Percentiles rank a stretch among this genome's conserved stretches.
Conservation (phyloP, 2,113 vertebrate genomes). For the Sylvilagus bachmani region DNA sequence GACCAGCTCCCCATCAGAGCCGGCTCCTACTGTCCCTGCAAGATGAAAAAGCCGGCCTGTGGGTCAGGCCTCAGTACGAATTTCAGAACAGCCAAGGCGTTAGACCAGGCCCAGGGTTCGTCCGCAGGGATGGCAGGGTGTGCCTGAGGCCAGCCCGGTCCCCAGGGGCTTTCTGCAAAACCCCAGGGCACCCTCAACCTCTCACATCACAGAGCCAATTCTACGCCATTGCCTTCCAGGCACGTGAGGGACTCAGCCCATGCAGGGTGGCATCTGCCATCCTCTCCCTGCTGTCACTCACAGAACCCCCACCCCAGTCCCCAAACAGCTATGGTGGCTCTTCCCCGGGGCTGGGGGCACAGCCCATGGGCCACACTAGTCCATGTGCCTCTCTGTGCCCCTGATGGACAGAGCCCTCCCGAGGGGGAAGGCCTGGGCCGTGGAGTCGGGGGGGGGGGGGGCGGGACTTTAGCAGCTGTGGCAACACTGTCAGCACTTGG, state of each 20-base stretch:
- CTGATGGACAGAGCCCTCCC: too few relatives aligned
- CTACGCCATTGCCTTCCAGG: background rate
- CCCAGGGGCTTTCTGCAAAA: background rate
- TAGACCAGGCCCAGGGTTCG: background rate
- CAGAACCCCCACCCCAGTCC: background rate
- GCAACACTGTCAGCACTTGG: background rate
- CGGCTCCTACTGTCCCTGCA: background rate
- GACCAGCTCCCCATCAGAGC: background rate
- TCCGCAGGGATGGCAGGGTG: accelerated
- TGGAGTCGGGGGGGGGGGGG: background rate
- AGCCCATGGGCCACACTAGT: background rate
- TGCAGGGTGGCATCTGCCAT: background rate
- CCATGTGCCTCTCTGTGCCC: background rate
- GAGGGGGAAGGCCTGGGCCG: background rate
- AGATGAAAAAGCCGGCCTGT: background rate
- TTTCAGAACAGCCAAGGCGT: background rate
- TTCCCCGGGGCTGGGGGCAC: accelerated
- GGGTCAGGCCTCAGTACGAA: background rate
- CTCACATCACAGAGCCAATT: too few relatives aligned
- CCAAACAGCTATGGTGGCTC: too few relatives aligned
- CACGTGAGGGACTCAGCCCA: background rate
- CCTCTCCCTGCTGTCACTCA: background rate
- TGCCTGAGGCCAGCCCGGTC: background rate
- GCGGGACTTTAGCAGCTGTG: background rate
- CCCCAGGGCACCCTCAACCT: background rate